Conservation (phyloP, 2,888 invertebrate species). For the Harpalus rufipes region DNA sequence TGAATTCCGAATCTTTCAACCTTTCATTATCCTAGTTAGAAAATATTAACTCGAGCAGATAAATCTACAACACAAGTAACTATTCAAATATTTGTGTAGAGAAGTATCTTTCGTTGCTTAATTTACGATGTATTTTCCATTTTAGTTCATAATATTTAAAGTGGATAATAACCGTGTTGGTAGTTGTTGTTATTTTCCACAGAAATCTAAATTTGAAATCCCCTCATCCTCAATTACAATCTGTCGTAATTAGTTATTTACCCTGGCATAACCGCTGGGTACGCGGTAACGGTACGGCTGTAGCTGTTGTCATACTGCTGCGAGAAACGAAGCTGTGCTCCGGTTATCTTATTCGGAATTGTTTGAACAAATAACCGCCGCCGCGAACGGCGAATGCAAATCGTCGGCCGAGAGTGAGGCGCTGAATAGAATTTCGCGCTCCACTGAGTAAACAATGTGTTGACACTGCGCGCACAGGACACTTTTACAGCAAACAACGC, state of each 20-base stretch:
- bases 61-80: no score
- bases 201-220: slow-evolving; percentile 2
- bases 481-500: slow-evolving; percentile 63
- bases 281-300: neutral
- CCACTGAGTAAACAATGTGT: slow-evolving; percentile 64
- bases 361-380: slow-evolving; percentile 62
- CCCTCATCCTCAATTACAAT: neutral
- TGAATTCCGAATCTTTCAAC: no score
- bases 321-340: neutral
- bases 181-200: neutral
- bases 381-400: slow-evolving; percentile 57
- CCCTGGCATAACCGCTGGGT: neutral
- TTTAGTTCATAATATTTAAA: no score
- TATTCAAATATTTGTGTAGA: no score
- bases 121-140: no score
- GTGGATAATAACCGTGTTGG: neutral
- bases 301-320: no score
- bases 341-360: slow-evolving; percentile 56
- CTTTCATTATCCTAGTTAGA: no score
- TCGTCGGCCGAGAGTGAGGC: slow-evolving; percentile 45
- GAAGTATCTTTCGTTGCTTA: no score
- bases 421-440: slow-evolving; percentile 58
- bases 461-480: slow-evolving; percentile 45
- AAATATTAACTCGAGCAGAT: no score
- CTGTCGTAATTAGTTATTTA: slow-evolving; percentile 3